phyloP scores from a whole-genome alignment of 2,113 vertebrate genomes.

The Aix galericulata region DNA sequence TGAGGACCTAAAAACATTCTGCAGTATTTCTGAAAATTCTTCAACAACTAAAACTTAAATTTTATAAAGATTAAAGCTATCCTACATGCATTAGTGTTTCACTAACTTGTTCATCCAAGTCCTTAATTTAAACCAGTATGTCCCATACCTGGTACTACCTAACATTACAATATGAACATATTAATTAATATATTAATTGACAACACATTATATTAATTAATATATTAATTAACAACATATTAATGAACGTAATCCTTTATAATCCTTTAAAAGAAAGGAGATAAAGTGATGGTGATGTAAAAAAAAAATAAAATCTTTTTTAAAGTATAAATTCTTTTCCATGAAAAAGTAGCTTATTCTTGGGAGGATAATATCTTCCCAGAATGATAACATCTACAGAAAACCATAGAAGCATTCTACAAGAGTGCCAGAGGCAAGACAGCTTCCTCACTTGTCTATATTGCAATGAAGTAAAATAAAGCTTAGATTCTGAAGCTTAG shows the following conservation, averaged over 20 bases:
- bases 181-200: too few relatives aligned
- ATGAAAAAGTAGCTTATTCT: neutral
- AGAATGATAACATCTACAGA: neutral
- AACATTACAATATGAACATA: neutral
- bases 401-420: neutral
- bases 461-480: slow-evolving; percentile 23
- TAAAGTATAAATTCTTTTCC: neutral
- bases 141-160: neutral
- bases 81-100: neutral
- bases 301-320: neutral
- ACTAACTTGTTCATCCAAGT: neutral
- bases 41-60: neutral
- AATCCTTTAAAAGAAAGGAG: neutral
- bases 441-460: neutral
- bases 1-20: neutral
- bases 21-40: neutral
- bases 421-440: slow-evolving; percentile 7
- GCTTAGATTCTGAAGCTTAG: slow-evolving; percentile 12
- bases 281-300: neutral
- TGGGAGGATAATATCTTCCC: neutral
- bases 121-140: neutral
- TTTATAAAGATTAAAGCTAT: neutral
- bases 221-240: neutral
- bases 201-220: too few relatives aligned
- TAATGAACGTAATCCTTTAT: neutral